These are phyloP conservation scores for Indicator maculatus DNA, from an alignment of 2,113 vertebrate species.

Conservation along the genomic window DNA sequence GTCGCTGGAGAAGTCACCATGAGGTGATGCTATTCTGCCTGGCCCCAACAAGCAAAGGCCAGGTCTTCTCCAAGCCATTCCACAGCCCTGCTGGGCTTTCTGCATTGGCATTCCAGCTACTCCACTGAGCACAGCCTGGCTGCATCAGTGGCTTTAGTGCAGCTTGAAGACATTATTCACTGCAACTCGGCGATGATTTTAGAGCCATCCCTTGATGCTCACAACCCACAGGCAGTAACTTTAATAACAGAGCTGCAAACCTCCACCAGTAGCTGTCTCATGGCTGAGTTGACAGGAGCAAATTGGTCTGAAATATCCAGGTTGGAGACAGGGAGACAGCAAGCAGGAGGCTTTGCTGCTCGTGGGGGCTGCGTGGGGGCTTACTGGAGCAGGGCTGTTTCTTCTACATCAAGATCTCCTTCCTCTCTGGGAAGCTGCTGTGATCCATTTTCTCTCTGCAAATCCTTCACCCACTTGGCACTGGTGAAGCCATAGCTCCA, in stretches of 20 bases:
- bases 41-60: neutral
- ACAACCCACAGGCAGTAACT: conserved; percentile 34
- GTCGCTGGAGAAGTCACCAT: neutral
- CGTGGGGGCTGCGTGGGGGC: rapidly evolving
- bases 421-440: neutral
- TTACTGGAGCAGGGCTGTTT: neutral
- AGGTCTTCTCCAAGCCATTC: neutral
- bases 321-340: neutral
- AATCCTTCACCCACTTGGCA: neutral
- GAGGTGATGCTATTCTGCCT: neutral
- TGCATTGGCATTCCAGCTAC: rapidly evolving
- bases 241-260: conserved; percentile 29
- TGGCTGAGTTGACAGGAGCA: conserved; percentile 8
- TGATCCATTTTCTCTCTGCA: neutral
- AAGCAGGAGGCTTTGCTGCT: neutral
- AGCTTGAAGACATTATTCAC: neutral
- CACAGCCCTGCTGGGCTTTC: rapidly evolving
- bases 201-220: conserved; percentile 10
- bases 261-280: neutral
- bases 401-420: neutral
- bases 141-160: neutral
- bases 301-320: conserved; percentile 18
- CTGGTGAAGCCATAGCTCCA: no score
- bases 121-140: neutral
- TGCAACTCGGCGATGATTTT: neutral